A percentile compares a stretch with the other conserved stretches of the same genome.
Evolutionary conservation across 1,140 invertebrate species (phyloP).

Genomic region (Panagrolaimus sp.): DNA sequence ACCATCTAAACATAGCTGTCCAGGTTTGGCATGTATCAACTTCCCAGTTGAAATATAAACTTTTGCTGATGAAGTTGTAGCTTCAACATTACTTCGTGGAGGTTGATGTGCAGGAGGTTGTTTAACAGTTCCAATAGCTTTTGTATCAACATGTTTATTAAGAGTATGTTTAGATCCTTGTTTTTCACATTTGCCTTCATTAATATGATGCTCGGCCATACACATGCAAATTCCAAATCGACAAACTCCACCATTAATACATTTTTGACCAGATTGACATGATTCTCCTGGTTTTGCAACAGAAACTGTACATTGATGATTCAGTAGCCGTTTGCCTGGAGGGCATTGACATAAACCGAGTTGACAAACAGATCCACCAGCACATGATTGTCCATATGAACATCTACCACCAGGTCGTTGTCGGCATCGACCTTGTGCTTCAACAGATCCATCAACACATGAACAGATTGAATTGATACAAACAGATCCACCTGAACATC

Average conservation of each 20-base stretch:
- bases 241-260: conserved; percentile 19
- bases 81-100: neutral
- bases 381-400: conserved; percentile 33
- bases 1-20: conserved; percentile 7
- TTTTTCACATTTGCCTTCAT: conserved; percentile 2
- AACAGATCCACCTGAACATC: conserved; percentile 33
- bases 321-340: conserved; percentile 6
- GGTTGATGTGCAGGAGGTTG: too few relatives aligned
- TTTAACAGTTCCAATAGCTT: too few relatives aligned
- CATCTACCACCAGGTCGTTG: conserved; percentile 33
- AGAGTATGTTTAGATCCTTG: too few relatives aligned
- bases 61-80: neutral
- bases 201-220: conserved; percentile 13
- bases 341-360: conserved; percentile 31
- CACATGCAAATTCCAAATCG: conserved; percentile 24
- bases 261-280: conserved; percentile 29
- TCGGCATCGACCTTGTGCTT: conserved; percentile 22
- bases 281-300: conserved; percentile 27
- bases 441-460: conserved; percentile 33
- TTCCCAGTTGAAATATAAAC: neutral
- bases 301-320: conserved; percentile 18
- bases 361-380: conserved; percentile 27
- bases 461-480: conserved; percentile 28
- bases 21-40: neutral
- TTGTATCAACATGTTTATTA: too few relatives aligned